Evolutionary conservation across 2,888 invertebrate genomes (phyloP), one percentile per base, ranked within the genome.

Genomic region (Aelia acuminata): DNA sequence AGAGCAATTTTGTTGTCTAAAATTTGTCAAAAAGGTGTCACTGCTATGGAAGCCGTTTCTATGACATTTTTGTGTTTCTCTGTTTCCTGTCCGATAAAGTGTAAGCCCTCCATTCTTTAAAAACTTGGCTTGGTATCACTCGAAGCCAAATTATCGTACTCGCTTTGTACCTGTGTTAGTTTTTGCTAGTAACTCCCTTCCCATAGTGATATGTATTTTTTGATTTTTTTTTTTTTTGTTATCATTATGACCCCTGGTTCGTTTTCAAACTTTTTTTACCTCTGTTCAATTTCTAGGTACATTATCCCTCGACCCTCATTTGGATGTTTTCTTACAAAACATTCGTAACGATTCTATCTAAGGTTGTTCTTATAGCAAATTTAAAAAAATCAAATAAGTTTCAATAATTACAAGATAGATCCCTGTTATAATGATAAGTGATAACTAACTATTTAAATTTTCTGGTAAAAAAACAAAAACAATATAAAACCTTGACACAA

Each of bases 261-360:
- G 10, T 26, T 31, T 63, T 63, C 31, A 1, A 63, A 15, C 18
- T 31, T 63, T 26, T 57, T 63, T 63, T 63, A 8, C 31, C 31
- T 15, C 15, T 0, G 63, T 31, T 63, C 63, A 63, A 63, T 63
- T 63, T 31, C 31, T 63, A 35, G 63, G 63, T 15, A 18, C 63
- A 63, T 63, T 63, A 63, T 63, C 26, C 31, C 7, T 18, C 63
- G 31, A 63, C 63, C 63, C 63, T 63, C 63, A 63, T 63, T 63
- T 31, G 13, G 63, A 11, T 63, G 15, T 63, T 5, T 63, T 31
- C 31, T 31, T 7, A 63, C 15, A 31, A 63, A 15, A 18, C 15
- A 31, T 63, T 26, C 7, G 31, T 63, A 63, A 63, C 63, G 63
- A 35, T 31, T 35, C 31, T 63, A 11, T 7, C 15, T 0, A 53